A percentile compares a stretch with the other conserved stretches of the same genome.
phyloP scores from a whole-genome alignment of 2,113 vertebrate species.

The Brienomyrus brachyistius region DNA sequence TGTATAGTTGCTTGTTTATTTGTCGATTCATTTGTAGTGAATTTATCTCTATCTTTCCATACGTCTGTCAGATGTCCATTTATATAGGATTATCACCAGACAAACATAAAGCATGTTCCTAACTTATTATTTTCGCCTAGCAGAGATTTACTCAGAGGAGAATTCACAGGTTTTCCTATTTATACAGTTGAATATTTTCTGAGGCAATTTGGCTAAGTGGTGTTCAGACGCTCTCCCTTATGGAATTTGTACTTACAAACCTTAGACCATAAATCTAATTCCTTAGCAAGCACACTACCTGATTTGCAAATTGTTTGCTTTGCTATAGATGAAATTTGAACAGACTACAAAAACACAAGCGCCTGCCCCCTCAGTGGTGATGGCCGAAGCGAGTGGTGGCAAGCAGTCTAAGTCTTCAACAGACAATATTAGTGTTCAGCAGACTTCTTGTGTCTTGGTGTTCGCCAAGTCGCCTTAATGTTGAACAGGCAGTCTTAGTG shows the following conservation, averaged over 20 bases:
- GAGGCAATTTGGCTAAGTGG: not conserved
- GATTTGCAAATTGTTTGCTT: not conserved
- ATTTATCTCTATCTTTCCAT: not conserved
- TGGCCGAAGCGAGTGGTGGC: not conserved
- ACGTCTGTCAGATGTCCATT: not conserved
- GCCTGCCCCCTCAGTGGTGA: not conserved
- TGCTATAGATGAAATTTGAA: not conserved
- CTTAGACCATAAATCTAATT: not conserved
- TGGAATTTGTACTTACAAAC: conserved; percentile 2
- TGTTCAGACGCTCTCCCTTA: not conserved
- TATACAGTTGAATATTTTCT: not conserved
- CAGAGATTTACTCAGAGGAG: not conserved
- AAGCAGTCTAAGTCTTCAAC: not conserved
- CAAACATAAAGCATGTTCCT: not conserved
- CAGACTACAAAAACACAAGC: not conserved
- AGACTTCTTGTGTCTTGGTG: not conserved
- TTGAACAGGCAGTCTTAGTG: not conserved
- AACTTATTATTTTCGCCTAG: not conserved
- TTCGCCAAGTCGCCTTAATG: not conserved
- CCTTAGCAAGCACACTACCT: not conserved
- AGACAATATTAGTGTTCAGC: not conserved
- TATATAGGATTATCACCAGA: not conserved
- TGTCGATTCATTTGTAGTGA: not conserved
- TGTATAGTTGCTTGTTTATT: not conserved
- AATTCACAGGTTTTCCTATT: not conserved